Percentiles rank a stretch among this genome's conserved stretches.
These are phyloP conservation scores for Ianthella basta DNA, from an alignment of 37 sponge, comb jelly and placozoan species.

Conservation along the genomic window DNA sequence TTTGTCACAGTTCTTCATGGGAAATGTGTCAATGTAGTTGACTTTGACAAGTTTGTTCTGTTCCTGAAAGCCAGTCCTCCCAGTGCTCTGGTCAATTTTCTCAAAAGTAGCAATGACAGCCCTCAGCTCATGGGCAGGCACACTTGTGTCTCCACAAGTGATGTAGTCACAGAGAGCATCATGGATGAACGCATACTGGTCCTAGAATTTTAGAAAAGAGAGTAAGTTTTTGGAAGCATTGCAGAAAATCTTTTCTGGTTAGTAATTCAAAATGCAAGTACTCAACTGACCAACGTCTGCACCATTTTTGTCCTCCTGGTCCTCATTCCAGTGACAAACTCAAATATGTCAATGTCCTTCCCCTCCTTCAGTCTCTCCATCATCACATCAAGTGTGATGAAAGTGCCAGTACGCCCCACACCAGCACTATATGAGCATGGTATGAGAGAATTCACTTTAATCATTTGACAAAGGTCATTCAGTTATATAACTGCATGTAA, in stretches of 20 bases:
- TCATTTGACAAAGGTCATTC: neutral
- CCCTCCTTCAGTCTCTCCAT: neutral
- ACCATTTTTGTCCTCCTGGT: too few relatives aligned
- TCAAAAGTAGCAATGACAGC: neutral
- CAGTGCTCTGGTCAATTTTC: neutral
- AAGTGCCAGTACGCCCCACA: too few relatives aligned
- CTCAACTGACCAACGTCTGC: too few relatives aligned
- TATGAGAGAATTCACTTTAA: neutral
- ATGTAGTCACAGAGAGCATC: slow-evolving; percentile 20
- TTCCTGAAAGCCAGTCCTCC: slow-evolving; percentile 15
- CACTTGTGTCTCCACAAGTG: slow-evolving; percentile 18
- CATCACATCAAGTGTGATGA: too few relatives aligned
- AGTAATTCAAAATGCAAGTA: too few relatives aligned
- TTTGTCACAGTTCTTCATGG: too few relatives aligned
- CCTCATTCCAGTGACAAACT: too few relatives aligned
- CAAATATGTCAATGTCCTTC: neutral
- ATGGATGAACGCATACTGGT: slow-evolving; percentile 20
- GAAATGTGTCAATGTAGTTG: too few relatives aligned
- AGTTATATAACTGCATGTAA: too few relatives aligned
- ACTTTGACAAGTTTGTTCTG: neutral
- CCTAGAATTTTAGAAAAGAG: too few relatives aligned
- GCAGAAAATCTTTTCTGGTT: too few relatives aligned
- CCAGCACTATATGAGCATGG: neutral
- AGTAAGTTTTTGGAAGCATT: too few relatives aligned
- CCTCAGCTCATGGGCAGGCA: neutral